A percentile compares a stretch with the other conserved stretches of the same genome.
Conservation (phyloP, 2,888 invertebrate species). For the Stegophylla sp. region DNA sequence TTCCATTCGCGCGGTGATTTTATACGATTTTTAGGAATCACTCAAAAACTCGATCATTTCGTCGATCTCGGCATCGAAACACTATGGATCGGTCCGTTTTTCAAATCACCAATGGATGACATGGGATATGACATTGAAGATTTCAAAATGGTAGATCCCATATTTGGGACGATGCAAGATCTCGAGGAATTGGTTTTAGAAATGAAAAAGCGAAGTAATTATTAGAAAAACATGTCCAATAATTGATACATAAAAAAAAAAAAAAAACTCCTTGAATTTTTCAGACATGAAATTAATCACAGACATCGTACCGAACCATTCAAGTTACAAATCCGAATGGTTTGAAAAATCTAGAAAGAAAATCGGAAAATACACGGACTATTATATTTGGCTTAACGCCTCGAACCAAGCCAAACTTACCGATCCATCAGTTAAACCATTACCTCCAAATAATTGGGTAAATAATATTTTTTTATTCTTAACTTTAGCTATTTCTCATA, state of each 20-base stretch:
- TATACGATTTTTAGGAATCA: conserved; percentile 63
- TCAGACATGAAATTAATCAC: conserved; percentile 62
- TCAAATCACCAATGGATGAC: conserved; percentile 62
- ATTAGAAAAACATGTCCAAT: neutral
- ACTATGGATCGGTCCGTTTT: conserved; percentile 45
- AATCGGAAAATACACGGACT: conserved; percentile 65
- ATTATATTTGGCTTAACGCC: conserved; percentile 66
- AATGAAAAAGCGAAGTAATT: conserved; percentile 64
- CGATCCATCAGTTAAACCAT: neutral
- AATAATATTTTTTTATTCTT: no score
- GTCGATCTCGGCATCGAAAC: conserved; percentile 41
- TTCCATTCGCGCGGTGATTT: neutral
- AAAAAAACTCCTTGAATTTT: neutral
- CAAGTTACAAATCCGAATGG: conserved; percentile 67
- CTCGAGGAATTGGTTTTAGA: conserved; percentile 66
- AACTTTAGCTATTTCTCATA: no score
- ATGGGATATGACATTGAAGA: conserved; percentile 53
- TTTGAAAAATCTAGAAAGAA: conserved; percentile 65
- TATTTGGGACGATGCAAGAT: conserved; percentile 70
- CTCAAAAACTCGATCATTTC: conserved; percentile 53
- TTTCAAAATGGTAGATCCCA: conserved; percentile 23
- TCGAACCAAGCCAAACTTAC: conserved; percentile 61
- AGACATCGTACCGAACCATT: conserved; percentile 64
- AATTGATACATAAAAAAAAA: neutral
- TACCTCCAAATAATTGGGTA: conserved; percentile 63